Base-by-base conservation (phyloP, 2,113 vertebrate genomes). In the Pelmatolapia mariae region DNA sequence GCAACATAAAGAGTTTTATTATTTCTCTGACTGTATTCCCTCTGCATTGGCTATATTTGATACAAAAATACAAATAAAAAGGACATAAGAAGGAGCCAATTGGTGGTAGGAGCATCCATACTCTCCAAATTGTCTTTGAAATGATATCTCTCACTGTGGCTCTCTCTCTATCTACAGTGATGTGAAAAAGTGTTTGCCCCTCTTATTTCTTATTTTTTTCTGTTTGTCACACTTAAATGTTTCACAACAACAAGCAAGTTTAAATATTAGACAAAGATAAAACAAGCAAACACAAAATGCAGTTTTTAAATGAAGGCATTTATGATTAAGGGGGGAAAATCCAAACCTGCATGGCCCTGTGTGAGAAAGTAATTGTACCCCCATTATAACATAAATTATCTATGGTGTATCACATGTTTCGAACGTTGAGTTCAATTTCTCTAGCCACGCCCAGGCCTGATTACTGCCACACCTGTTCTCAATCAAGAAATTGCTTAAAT, bases 1-100 rank as follows among this genome's bases (percentile, higher is more conserved):
- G 81, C 84, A 76, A 73, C 85, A 83, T 61, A 87, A 87, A 84
- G 84, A 54, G 52, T 88, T 94, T 94, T 81, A 89, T 86, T 90
- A 91, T 57, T 66, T 29, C 56, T 91, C 87, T 18, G 66, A 36
- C 43, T 79, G 12, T 66, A 53, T 56, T 90, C 85, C 91, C 84
- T 26, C 13, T n/a, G 71, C 10, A 29, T 80, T 45, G 52, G 43
- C 45, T 11, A 24, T 71, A 79, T 89, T 85, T 87, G 22, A 31
- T 61, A 81, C 16, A 45, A 88, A 19, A 71, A 36, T 8, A 78
- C 33, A 9, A 81, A 84, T 54, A 22, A 54, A 79, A 86, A 40
- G 54, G 50, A 50, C 66, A 78, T 26, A 83, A n/a, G 33, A 68
- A 26, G 54, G 15, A 7, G 12, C 31, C 80, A 40, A 50, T 31